These are phyloP conservation scores for Diplodus sargus DNA, from an alignment of 2,797 vertebrate genomes.

Conservation along the genomic window DNA sequence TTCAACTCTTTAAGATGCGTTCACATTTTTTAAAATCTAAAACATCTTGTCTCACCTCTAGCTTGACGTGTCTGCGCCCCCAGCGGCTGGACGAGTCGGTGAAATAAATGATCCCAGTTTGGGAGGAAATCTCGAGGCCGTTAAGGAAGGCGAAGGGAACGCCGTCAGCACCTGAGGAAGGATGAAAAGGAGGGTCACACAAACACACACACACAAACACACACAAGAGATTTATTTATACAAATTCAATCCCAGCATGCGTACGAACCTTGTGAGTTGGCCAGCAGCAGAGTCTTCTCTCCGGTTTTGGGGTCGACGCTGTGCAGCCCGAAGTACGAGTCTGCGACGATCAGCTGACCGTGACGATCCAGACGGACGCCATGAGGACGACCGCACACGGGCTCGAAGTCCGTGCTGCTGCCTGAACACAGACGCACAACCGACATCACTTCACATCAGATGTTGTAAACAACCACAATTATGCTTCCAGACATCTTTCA, in stretches of 20 bases:
- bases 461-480: too few relatives aligned
- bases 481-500: neutral
- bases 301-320: constrained; percentile 78
- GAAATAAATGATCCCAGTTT: constrained; percentile 82
- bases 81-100: constrained; percentile 86
- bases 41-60: constrained; percentile 72
- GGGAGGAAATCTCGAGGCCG: constrained; percentile 82
- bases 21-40: neutral
- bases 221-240: rapidly evolving
- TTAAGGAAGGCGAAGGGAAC: constrained; percentile 84
- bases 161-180: constrained; percentile 74
- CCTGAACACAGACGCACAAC: constrained; percentile 60
- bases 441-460: neutral
- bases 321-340: constrained; percentile 84
- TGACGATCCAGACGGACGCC: constrained; percentile 74
- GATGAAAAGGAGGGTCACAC: neutral
- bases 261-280: constrained; percentile 72
- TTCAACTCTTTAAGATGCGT: neutral
- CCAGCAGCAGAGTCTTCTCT: constrained; percentile 79
- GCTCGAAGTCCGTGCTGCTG: constrained; percentile 80
- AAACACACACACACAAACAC: neutral
- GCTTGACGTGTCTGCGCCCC: constrained; percentile 83
- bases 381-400: constrained; percentile 81
- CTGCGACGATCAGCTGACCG: constrained; percentile 80
- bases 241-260: neutral